Conservation (phyloP, 1,140 invertebrate genomes). For the Lucilia sericata region DNA sequence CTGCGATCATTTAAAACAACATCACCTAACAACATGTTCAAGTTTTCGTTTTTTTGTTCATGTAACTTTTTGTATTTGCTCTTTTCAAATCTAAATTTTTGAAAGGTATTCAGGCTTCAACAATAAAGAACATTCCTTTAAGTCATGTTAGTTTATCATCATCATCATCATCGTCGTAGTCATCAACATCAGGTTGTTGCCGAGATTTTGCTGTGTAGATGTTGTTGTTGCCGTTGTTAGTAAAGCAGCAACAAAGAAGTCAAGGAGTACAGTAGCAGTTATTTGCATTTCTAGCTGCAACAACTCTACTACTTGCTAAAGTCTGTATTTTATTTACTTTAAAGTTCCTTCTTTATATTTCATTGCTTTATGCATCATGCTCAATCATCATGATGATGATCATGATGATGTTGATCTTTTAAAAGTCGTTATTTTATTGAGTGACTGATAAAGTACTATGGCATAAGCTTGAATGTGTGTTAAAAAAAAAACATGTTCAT, state of each 20-base stretch:
- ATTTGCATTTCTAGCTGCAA: constrained; percentile 15
- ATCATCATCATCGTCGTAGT: background rate
- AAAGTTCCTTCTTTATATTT: no score
- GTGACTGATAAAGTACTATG: background rate
- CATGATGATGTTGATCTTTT: background rate
- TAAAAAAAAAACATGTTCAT: background rate
- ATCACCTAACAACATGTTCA: constrained; percentile 11
- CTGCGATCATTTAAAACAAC: background rate
- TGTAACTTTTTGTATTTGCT: background rate
- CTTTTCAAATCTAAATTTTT: background rate
- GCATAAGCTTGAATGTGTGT: background rate
- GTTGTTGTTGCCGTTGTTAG: background rate
- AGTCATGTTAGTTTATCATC: constrained; percentile 4
- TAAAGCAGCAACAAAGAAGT: background rate
- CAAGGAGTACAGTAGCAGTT: background rate
- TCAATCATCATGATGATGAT: background rate
- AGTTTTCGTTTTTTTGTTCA: background rate
- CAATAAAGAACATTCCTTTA: constrained; percentile 4
- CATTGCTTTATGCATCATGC: background rate
- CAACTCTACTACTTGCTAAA: no score
- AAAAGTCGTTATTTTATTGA: constrained; percentile 6
- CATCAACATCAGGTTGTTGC: background rate
- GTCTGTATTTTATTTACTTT: no score
- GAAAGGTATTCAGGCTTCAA: constrained; percentile 18
- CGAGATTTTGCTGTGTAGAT: background rate